Percentiles rank a stretch among this genome's conserved stretches.
Conservation (phyloP, 2,797 vertebrate genomes). For the Prunella strophiata region DNA sequence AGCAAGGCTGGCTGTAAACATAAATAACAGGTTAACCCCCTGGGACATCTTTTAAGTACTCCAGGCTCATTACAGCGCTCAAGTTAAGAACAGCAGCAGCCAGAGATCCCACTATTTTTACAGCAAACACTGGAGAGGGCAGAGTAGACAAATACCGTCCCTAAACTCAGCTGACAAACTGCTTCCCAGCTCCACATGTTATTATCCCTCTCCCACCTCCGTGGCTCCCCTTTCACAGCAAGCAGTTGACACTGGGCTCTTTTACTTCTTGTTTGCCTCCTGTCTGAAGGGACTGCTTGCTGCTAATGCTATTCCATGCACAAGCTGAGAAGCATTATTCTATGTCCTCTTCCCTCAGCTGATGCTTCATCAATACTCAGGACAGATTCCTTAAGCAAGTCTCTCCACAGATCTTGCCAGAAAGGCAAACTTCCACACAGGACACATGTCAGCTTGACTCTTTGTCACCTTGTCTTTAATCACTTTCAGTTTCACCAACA, state of each 20-base stretch:
- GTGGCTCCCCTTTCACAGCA: not conserved
- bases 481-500: not conserved
- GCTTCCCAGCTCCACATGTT: not conserved
- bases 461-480: not conserved
- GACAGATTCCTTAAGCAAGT: not conserved
- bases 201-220: slow-evolving; percentile 23
- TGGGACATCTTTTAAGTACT: not conserved
- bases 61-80: not conserved
- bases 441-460: not conserved
- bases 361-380: slow-evolving; percentile 25
- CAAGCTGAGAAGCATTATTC: slow-evolving; percentile 51
- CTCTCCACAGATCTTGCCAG: not conserved
- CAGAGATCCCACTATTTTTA: slow-evolving; percentile 19
- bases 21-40: not conserved
- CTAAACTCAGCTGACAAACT: not conserved
- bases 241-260: slow-evolving; percentile 11
- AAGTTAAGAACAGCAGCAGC: not conserved
- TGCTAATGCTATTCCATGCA: slow-evolving; percentile 21
- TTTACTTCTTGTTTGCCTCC: slow-evolving; percentile 11
- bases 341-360: slow-evolving; percentile 7
- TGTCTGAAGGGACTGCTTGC: not conserved
- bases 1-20: not conserved
- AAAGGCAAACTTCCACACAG: not conserved
- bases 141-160: not conserved
- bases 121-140: not conserved